Base-by-base conservation (phyloP, 1,140 invertebrate genomes). In the Brachionus calyciflorus region DNA sequence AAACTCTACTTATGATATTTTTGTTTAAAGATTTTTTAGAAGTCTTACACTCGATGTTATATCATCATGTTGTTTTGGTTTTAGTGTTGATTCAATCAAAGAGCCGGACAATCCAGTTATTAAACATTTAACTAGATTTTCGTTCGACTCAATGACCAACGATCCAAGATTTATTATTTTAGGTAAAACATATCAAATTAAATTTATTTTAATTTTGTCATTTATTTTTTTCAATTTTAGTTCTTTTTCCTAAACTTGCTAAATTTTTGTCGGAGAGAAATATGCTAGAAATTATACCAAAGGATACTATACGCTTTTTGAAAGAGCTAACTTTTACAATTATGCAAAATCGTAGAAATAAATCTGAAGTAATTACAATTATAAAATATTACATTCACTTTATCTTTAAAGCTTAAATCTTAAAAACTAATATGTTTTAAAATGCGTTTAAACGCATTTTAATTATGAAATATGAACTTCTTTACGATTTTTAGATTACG, bases 21-120 rank as follows among this genome's bases (percentile, higher is more conserved):
- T n/a, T 60, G 19, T 33, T 37, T 9, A 7, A 33, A 12, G 12
- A 24, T 10, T 37, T 44, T 21, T 40, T 65, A 12, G 24, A 5
- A 12, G 83, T 19, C 89, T 87, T 75, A 87, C 87, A 0, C 89
- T 89, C 21, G 89, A 90, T 78, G 82, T 89, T 1, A 89, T 90
- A 26, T 87, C 85, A 2, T 84, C 82, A 3, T 87, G 86, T 44
- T 87, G 86, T 5, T 90, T 88, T 78, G 89, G 89, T 12, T 78
- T 89, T 5, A 81, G 87, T 1, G 84, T 85, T 2, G 86, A 89
- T 77, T 87, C 87, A 1, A 78, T 89, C 6, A 81, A 83, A 1
- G 84, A 90, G 77, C 79, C 80, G 4, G 76, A 86, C 3, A 81
- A 85, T 28, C 75, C 75, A 21, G 83, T 87, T 78, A 81, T 83